phyloP scores from a whole-genome alignment of 53 echinoderm and acorn worm genomes.

The Mesocentrotus franciscanus region DNA sequence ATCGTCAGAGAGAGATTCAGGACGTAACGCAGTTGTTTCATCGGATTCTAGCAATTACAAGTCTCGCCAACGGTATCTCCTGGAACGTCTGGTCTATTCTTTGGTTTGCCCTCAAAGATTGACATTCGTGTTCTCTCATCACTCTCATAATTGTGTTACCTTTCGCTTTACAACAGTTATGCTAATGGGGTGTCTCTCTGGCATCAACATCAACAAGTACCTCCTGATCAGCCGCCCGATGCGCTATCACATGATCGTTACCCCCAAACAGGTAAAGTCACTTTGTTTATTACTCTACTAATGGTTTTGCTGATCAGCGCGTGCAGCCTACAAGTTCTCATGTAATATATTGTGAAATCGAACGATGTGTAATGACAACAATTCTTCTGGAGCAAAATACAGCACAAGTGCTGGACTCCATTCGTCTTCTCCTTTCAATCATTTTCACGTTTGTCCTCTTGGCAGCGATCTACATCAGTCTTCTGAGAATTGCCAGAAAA shows the following conservation, averaged over 20 bases:
- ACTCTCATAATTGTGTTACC: not conserved
- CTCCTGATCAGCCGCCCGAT: constrained; percentile 10
- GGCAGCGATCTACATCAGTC: not conserved
- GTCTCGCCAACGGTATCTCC: too few relatives aligned
- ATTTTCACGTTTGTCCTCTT: not conserved
- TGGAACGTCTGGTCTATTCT: too few relatives aligned
- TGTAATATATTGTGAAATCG: not conserved
- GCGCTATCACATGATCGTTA: not conserved
- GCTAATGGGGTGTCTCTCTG: constrained; percentile 24
- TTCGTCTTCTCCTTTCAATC: not conserved
- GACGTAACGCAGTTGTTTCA: too few relatives aligned
- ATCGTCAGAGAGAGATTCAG: too few relatives aligned
- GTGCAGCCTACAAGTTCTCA: not conserved
- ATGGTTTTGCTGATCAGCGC: not conserved
- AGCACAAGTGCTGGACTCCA: not conserved
- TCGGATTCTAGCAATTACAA: too few relatives aligned
- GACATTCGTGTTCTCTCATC: not conserved
- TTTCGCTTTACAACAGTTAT: not conserved
- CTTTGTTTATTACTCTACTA: not conserved
- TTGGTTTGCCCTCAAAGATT: too few relatives aligned
- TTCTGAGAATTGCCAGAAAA: not conserved
- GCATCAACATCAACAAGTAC: constrained; percentile 14
- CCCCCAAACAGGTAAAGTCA: not conserved
- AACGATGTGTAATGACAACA: too few relatives aligned
- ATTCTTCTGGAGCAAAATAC: not conserved